Percentiles rank a stretch among this genome's conserved stretches.
Evolutionary conservation across 2,113 vertebrate species (phyloP).

Genomic region (Lagopus muta): DNA sequence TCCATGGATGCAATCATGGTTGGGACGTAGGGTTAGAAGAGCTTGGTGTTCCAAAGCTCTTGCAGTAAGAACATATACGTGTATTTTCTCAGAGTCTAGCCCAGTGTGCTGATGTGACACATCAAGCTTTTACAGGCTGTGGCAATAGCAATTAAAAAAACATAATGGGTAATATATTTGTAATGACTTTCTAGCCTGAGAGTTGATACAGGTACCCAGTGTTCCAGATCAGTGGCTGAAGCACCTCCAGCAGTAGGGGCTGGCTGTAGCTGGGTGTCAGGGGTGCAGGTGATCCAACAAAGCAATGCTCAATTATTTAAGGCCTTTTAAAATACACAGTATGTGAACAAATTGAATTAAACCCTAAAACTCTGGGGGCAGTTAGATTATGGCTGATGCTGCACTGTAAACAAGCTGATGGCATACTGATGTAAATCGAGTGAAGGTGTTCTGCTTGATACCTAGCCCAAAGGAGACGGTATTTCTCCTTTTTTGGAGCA

Average conservation of each 20-base stretch:
- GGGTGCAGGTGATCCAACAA: background rate
- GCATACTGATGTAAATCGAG: background rate
- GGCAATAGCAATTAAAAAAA: background rate
- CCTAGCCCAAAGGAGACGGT: background rate
- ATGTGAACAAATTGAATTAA: background rate
- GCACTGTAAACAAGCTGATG: background rate
- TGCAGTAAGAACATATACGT: too few species aligned
- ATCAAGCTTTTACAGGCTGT: background rate
- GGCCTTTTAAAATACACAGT: background rate
- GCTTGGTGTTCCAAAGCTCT: background rate
- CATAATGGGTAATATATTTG: background rate
- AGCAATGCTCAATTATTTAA: background rate
- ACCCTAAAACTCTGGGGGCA: background rate
- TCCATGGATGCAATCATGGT: background rate
- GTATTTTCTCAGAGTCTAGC: background rate
- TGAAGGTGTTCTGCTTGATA: background rate
- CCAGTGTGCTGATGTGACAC: too few species aligned
- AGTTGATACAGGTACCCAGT: background rate
- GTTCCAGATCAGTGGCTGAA: background rate
- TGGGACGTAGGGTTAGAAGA: background rate
- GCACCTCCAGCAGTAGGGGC: rapidly evolving
- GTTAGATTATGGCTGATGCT: background rate
- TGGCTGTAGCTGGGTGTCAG: background rate
- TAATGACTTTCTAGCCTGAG: background rate
- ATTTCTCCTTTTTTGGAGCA: background rate